These are phyloP conservation scores for Hoplostethus atlanticus DNA, from an alignment of 2,797 vertebrate genomes.

Conservation along the genomic window DNA sequence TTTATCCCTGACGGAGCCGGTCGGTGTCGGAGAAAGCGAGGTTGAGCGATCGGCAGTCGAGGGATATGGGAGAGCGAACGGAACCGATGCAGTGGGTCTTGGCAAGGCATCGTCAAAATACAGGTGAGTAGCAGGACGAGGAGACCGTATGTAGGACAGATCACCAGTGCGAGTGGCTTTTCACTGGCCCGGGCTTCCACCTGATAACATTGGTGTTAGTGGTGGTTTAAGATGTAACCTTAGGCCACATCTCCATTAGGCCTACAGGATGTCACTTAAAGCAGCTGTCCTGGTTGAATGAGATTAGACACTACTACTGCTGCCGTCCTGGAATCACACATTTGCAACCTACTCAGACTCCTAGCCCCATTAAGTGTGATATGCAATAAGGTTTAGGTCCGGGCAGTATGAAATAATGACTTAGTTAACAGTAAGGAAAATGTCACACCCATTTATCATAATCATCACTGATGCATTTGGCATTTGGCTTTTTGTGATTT, in stretches of 20 bases:
- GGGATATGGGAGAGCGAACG: slow-evolving; percentile 84
- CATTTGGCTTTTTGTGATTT: neutral
- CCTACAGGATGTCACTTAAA: slow-evolving; percentile 53
- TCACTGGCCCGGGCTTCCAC: slow-evolving; percentile 15
- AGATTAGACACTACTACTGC: slow-evolving; percentile 26
- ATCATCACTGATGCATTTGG: slow-evolving; percentile 21
- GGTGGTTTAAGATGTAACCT: slow-evolving; percentile 31
- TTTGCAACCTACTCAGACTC: slow-evolving; percentile 1
- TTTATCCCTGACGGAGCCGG: slow-evolving; percentile 18
- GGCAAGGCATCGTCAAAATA: slow-evolving; percentile 78
- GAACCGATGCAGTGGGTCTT: slow-evolving; percentile 81
- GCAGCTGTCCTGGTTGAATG: slow-evolving; percentile 56
- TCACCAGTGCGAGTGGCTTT: slow-evolving; percentile 29
- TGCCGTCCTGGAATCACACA: slow-evolving; percentile 47
- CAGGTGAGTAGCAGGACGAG: slow-evolving; percentile 78
- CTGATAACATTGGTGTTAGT: neutral
- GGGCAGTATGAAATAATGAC: neutral
- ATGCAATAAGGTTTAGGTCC: neutral
- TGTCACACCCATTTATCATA: slow-evolving; percentile 58
- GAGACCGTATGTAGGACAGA: slow-evolving; percentile 1
- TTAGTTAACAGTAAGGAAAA: slow-evolving; percentile 42
- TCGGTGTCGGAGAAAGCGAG: slow-evolving; percentile 55
- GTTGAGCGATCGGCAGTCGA: slow-evolving; percentile 59
- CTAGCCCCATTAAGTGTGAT: neutral
- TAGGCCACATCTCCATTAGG: slow-evolving; percentile 63